A percentile compares a stretch with the other conserved stretches of the same genome.
Conservation (phyloP, 2,888 invertebrate genomes). For the Lottia gigantea region DNA sequence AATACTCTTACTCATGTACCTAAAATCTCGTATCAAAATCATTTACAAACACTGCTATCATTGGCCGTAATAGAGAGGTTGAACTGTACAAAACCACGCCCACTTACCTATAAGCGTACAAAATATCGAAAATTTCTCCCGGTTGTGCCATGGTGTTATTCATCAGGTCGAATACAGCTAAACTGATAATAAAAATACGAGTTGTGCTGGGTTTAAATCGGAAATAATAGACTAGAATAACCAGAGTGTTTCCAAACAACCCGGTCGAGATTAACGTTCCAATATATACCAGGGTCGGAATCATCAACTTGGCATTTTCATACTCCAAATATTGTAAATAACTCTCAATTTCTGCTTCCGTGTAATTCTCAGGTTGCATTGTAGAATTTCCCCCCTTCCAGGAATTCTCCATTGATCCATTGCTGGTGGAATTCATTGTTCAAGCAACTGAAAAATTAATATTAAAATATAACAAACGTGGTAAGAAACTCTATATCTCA, state of each 20-base stretch:
- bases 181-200: background rate
- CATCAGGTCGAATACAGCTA: background rate
- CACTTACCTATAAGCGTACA: background rate
- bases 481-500: too few species aligned
- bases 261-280: background rate
- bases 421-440: too few species aligned
- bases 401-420: background rate
- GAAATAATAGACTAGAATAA: background rate
- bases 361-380: background rate
- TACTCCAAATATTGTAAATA: background rate
- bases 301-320: constrained; percentile 1
- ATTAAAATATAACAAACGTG: too few species aligned
- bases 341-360: background rate
- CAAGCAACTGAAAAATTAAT: too few species aligned
- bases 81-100: too few species aligned
- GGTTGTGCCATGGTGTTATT: constrained; percentile 1
- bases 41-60: too few species aligned
- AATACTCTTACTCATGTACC: too few species aligned
- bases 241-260: background rate
- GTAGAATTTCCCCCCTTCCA: background rate
- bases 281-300: background rate
- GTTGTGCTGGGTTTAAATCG: background rate
- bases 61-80: too few species aligned
- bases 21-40: too few species aligned
- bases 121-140: background rate